Percentiles rank a stretch among this genome's conserved stretches.
Conservation (phyloP, 2,888 invertebrate species). For the Bhutanitis thaidina region DNA sequence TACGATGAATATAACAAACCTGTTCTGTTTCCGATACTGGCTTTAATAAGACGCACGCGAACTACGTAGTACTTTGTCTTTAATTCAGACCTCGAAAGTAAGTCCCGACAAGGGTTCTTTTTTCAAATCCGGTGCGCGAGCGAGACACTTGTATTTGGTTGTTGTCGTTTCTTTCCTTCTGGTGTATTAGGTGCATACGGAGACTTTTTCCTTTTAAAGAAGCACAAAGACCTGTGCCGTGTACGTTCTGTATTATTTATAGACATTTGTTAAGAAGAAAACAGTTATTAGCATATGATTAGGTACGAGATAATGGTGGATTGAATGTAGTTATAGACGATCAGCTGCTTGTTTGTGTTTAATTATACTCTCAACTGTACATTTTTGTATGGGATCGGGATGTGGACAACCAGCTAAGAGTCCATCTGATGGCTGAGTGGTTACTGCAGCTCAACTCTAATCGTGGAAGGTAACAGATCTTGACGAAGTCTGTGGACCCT, state of each 20-base stretch:
- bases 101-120: slow-evolving; percentile 32
- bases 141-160: slow-evolving; percentile 22
- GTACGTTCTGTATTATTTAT: background rate
- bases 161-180: background rate
- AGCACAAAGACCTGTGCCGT: background rate
- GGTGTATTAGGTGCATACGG: background rate
- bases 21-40: slow-evolving; percentile 19
- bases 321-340: background rate
- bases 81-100: slow-evolving; percentile 8
- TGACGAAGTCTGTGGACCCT: too few species aligned
- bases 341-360: too few species aligned
- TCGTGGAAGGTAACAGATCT: too few species aligned
- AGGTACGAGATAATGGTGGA: background rate
- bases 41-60: slow-evolving; percentile 9
- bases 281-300: background rate
- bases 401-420: too few species aligned
- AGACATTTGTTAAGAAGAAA: background rate
- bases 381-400: too few species aligned
- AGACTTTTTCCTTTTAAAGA: background rate
- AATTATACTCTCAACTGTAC: too few species aligned
- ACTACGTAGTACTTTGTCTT: background rate
- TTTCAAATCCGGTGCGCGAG: slow-evolving; percentile 56
- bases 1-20: slow-evolving; percentile 13
- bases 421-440: too few species aligned
- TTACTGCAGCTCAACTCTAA: too few species aligned